These are phyloP conservation scores for Dimorphilus gyrociliatus DNA, from an alignment of 2,888 invertebrate species.

Conservation along the genomic window DNA sequence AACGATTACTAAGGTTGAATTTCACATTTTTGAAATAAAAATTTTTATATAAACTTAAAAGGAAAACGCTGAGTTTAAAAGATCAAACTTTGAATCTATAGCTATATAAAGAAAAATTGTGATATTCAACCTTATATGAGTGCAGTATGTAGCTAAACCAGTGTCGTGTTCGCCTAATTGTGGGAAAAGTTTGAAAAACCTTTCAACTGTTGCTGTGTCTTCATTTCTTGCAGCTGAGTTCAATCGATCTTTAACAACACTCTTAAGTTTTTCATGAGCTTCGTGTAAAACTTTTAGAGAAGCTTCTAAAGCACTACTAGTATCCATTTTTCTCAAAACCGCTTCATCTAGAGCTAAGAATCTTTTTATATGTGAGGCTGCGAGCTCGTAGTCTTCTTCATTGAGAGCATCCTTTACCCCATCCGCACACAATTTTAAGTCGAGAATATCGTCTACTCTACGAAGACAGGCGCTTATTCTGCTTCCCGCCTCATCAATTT, in stretches of 20 bases:
- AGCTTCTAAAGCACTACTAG: slow-evolving; percentile 53
- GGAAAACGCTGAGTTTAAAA: too few relatives aligned
- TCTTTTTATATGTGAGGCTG: slow-evolving; percentile 58
- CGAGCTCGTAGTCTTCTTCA: slow-evolving; percentile 77
- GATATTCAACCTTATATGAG: too few relatives aligned
- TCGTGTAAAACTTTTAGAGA: slow-evolving; percentile 57
- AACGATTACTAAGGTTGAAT: slow-evolving; percentile 3
- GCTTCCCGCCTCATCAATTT: slow-evolving; percentile 76
- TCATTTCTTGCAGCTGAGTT: slow-evolving; percentile 77
- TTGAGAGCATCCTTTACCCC: slow-evolving; percentile 87
- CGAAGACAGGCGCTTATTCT: slow-evolving; percentile 84
- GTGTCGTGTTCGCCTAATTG: slow-evolving; percentile 74
- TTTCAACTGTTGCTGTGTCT: slow-evolving; percentile 75
- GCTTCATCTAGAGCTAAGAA: slow-evolving; percentile 82
- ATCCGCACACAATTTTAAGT: slow-evolving; percentile 83
- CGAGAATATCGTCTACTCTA: slow-evolving; percentile 80
- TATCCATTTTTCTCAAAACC: slow-evolving; percentile 56
- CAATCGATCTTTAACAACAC: slow-evolving; percentile 60
- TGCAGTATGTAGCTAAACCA: slow-evolving; percentile 66
- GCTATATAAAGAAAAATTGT: too few relatives aligned
- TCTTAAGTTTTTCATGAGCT: slow-evolving; percentile 53
- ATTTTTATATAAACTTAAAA: too few relatives aligned
- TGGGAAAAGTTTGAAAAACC: slow-evolving; percentile 93
- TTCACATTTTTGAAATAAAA: slow-evolving; percentile 1
- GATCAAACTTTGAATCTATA: too few relatives aligned